Percentiles rank a stretch among this genome's conserved stretches.
Conservation (phyloP, 2,113 vertebrate species). For the Ageneiosus marmoratus region DNA sequence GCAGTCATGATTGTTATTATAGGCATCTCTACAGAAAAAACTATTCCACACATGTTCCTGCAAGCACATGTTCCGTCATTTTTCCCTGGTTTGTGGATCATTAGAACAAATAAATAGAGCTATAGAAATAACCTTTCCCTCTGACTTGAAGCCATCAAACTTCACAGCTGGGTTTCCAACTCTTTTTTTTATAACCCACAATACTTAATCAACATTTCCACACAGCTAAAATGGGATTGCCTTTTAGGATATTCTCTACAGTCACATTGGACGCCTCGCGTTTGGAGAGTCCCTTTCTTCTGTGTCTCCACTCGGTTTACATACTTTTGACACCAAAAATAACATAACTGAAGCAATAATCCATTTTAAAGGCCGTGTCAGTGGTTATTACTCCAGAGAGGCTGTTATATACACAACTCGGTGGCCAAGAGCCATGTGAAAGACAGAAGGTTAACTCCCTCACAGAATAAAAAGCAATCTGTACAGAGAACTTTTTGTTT, state of each 20-base stretch:
- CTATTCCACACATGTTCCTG: slow-evolving; percentile 16
- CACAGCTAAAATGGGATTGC: slow-evolving; percentile 19
- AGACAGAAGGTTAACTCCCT: slow-evolving; percentile 45
- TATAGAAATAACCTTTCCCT: slow-evolving; percentile 26
- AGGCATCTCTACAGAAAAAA: slow-evolving; percentile 28
- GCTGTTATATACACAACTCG: slow-evolving; percentile 30
- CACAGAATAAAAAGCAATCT: slow-evolving; percentile 35
- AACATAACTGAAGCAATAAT: slow-evolving; percentile 52
- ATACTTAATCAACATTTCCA: slow-evolving; percentile 44
- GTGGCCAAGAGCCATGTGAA: slow-evolving; percentile 46
- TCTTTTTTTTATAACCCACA: slow-evolving; percentile 2
- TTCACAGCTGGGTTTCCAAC: slow-evolving; percentile 40
- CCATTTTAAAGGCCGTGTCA: slow-evolving; percentile 54
- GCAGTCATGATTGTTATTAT: slow-evolving; percentile 15
- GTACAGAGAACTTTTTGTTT: slow-evolving; percentile 27
- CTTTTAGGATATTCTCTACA: slow-evolving; percentile 32
- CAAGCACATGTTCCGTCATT: slow-evolving; percentile 17
- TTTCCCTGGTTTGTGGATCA: slow-evolving; percentile 21
- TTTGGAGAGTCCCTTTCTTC: slow-evolving; percentile 33
- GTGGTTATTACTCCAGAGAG: slow-evolving; percentile 53
- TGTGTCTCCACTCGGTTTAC: slow-evolving; percentile 46
- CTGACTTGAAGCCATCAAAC: slow-evolving; percentile 23
- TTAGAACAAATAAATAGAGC: slow-evolving; percentile 20
- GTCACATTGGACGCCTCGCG: slow-evolving; percentile 27
- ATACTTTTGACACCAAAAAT: slow-evolving; percentile 52